Evolutionary conservation across 64 coral and sea anemone genomes (phyloP).

Genomic region (Astreopora myriophthalma): DNA sequence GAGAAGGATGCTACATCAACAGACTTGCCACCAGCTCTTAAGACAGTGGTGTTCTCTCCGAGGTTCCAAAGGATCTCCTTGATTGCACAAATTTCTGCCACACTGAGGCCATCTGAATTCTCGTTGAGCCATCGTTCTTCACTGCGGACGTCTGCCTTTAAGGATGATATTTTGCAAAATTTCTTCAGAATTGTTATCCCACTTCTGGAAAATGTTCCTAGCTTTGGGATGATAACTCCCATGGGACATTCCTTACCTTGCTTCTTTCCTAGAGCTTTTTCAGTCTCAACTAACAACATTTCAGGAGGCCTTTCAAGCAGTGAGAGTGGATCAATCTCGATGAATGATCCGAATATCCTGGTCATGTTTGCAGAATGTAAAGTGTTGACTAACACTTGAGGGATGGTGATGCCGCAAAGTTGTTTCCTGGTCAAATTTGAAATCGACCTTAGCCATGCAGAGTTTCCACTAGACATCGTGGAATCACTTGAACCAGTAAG

Average conservation of each 20-base stretch:
- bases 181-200: background rate
- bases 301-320: background rate
- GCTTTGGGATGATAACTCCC: too few species aligned
- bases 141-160: too few species aligned
- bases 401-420: background rate
- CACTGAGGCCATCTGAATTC: background rate
- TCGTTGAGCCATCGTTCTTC: background rate
- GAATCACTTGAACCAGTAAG: background rate
- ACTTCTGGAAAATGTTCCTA: background rate
- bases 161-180: too few species aligned
- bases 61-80: conserved; percentile 15
- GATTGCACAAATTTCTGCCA: background rate
- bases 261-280: too few species aligned
- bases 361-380: background rate
- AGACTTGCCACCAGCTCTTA: conserved; percentile 32
- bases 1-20: conserved; percentile 59
- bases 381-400: background rate
- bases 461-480: too few species aligned
- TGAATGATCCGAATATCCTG: background rate
- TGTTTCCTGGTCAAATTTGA: background rate
- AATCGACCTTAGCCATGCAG: background rate
- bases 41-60: background rate
- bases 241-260: too few species aligned
- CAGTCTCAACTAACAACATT: background rate
- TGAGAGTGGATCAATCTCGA: background rate